These are phyloP conservation scores for Dascyllus trimaculatus DNA, from an alignment of 2,113 vertebrate species.

Conservation along the genomic window DNA sequence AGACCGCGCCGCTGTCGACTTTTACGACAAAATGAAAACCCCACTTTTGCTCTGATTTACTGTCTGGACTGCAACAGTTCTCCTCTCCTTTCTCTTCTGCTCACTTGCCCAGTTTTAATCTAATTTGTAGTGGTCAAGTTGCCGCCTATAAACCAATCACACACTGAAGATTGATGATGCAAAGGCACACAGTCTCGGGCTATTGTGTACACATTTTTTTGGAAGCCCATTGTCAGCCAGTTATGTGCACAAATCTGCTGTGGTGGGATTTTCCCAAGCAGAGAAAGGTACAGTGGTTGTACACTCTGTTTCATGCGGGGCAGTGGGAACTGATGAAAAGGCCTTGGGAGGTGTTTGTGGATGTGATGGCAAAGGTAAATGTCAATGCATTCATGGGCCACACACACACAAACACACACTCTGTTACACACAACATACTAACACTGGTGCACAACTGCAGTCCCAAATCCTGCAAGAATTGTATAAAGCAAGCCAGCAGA, in stretches of 20 bases:
- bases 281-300: constrained; percentile 17
- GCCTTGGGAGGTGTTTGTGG: constrained; percentile 87
- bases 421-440: not conserved
- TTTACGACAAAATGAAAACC: constrained; percentile 73
- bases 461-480: constrained; percentile 7
- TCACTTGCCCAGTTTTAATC: constrained; percentile 65
- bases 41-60: constrained; percentile 70
- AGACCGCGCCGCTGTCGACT: constrained; percentile 33
- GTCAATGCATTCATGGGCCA: constrained; percentile 90
- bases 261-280: constrained; percentile 42
- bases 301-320: constrained; percentile 27
- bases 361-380: constrained; percentile 91
- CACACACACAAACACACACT: constrained; percentile 9
- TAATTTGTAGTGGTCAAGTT: constrained; percentile 74
- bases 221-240: constrained; percentile 25
- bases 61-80: constrained; percentile 33
- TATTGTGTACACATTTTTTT: constrained; percentile 32
- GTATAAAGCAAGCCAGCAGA: not conserved
- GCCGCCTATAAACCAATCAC: constrained; percentile 84
- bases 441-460: constrained; percentile 5
- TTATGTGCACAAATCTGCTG: constrained; percentile 4
- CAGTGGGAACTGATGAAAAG: constrained; percentile 43
- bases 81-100: constrained; percentile 27
- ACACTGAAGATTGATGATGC: constrained; percentile 50
- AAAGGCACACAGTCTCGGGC: constrained; percentile 31